Base-by-base conservation (phyloP, 2,888 invertebrate genomes). In the Morinoia aosen region DNA sequence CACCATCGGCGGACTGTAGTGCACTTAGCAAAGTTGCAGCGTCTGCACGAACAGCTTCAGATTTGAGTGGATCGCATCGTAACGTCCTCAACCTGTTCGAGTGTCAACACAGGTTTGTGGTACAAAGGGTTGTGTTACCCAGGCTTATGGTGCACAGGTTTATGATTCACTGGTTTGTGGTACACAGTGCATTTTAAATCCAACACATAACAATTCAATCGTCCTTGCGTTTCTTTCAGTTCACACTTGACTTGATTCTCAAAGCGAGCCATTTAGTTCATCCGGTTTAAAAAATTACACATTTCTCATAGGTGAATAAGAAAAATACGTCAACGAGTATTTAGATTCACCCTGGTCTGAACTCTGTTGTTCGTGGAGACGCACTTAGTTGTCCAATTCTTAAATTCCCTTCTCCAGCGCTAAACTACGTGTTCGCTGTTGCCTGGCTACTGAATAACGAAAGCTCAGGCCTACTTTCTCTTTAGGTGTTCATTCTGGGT, bases 1-100 rank as follows among this genome's bases (percentile, higher is more conserved):
- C 76, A 25, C 88, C 88, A 64, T 88, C 64, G 48, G 95, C 88
- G 88, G 95, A 48, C 40, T 95, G 95, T 76, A 76, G 76, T 76
- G 76, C 76, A 76, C 76, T 76, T 76, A 76, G 76, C 76, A 0
- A 76, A 8, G 19, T 76, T 76, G 76, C 25, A 10, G 76, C 76
- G 76, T 76, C 76, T 19, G 33, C 76, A 76, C 76, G 76, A 76
- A 76, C 76, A 76, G 25, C 76, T 76, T 16, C 19, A 10, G 8
- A 16, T 10, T 76, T 76, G 76, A 76, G 16, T 76, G 33, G 33
- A 33, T 76, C 33, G 76, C 10, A 76, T 33, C 16, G 76, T 25
- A 33, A 19, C 19, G 61, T 16, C 61, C 61, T 61, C 61, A 16
- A 76, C 76, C 76, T 16, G 25, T 76, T 76, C 10, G 12, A 76